A percentile compares a stretch with the other conserved stretches of the same genome.
phyloP scores from a whole-genome alignment of 2,888 invertebrate genomes.

The Stomorhina lunata region DNA sequence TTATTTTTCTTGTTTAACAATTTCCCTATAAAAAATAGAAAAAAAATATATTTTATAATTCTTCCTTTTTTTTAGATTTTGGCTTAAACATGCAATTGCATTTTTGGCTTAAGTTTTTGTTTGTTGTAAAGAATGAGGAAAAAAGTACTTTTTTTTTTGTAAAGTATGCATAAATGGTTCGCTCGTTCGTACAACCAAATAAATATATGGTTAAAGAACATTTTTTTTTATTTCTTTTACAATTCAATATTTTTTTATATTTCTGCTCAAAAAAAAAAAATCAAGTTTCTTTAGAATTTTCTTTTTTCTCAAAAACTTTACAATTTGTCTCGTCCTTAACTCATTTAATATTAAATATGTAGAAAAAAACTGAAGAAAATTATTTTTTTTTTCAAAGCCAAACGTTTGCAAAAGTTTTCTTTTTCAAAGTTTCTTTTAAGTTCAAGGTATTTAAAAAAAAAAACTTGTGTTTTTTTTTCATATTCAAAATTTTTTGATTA shows the following conservation, averaged over 20 bases:
- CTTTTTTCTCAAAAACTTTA: background rate
- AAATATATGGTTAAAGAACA: background rate
- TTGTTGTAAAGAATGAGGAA: slow-evolving; percentile 17
- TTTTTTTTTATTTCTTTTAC: background rate
- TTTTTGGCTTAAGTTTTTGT: slow-evolving; percentile 36
- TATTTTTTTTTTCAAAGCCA: background rate
- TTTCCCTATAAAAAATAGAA: slow-evolving; percentile 5
- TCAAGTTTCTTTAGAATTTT: background rate
- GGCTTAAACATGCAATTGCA: slow-evolving; percentile 50
- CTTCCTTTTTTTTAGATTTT: slow-evolving; percentile 8
- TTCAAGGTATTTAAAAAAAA: slow-evolving; percentile 13
- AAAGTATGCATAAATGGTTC: background rate
- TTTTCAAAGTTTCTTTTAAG: background rate
- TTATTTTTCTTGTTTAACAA: slow-evolving; percentile 19
- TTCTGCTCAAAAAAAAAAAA: background rate
- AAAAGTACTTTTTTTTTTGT: background rate
- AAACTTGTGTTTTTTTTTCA: background rate
- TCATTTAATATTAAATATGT: slow-evolving; percentile 27
- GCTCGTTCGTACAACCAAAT: too few relatives aligned
- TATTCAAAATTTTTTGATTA: background rate
- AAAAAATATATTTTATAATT: background rate
- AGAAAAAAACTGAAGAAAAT: background rate
- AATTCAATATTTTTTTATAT: background rate
- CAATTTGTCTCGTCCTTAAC: slow-evolving; percentile 18
- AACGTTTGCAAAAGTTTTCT: slow-evolving; percentile 3